phyloP scores from a whole-genome alignment of 2,113 vertebrate genomes.

The Piprites chloris region DNA sequence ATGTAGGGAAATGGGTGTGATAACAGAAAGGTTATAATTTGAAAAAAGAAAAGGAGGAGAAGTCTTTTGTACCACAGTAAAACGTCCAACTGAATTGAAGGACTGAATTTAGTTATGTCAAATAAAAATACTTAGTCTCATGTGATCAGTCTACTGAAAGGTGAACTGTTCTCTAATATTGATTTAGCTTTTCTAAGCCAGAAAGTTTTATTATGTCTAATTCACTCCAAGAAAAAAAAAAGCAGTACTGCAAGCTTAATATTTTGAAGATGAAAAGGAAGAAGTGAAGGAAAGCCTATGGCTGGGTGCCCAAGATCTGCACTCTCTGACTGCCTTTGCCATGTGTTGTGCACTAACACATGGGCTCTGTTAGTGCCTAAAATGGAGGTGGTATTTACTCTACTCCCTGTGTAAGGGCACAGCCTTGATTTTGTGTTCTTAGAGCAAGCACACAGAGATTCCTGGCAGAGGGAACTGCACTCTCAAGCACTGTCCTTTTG shows the following conservation, averaged over 20 bases:
- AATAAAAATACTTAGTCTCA: background rate
- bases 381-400: background rate
- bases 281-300: background rate
- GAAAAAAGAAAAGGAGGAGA: background rate
- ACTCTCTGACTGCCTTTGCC: background rate
- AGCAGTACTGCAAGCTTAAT: background rate
- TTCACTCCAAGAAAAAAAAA: background rate
- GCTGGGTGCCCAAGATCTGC: background rate
- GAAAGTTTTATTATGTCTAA: constrained; percentile 1
- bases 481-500: background rate
- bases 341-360: background rate
- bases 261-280: background rate
- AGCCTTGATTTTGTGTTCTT: background rate
- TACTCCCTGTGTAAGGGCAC: background rate
- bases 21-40: background rate
- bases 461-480: background rate
- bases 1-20: background rate
- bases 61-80: background rate
- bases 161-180: background rate
- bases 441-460: background rate
- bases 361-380: background rate
- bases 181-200: background rate
- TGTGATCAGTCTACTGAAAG: background rate
- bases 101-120: background rate
- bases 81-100: background rate